phyloP scores from a whole-genome alignment of 2,797 vertebrate genomes.

The Carapus acus region DNA sequence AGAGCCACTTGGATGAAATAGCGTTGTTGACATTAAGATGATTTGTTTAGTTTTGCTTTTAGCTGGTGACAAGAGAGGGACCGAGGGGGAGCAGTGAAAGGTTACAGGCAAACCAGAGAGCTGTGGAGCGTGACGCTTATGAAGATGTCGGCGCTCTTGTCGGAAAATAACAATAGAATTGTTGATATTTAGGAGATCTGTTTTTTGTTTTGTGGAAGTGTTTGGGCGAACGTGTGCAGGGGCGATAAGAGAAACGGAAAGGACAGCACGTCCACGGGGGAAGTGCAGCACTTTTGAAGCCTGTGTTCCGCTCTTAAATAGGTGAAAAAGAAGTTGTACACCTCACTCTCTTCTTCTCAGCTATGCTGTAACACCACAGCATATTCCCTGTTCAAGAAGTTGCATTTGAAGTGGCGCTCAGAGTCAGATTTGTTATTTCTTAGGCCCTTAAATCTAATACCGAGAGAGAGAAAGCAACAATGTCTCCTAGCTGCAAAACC shows the following conservation, averaged over 20 bases:
- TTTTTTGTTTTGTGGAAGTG: background rate
- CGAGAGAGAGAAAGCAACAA: no score
- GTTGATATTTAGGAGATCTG: constrained; percentile 18
- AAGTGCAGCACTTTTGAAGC: background rate
- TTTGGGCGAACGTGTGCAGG: background rate
- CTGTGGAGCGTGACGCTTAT: constrained; percentile 21
- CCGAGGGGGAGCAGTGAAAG: constrained; percentile 34
- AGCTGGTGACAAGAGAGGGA: constrained; percentile 36
- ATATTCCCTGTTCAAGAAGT: background rate
- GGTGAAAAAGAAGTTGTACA: background rate
- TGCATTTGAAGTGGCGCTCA: no score
- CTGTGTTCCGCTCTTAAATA: background rate
- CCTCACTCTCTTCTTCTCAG: background rate
- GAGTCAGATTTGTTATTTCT: no score
- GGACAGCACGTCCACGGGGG: background rate
- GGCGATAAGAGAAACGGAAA: background rate
- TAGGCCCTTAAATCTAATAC: no score
- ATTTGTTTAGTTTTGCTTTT: constrained; percentile 53
- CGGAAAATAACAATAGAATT: constrained; percentile 11
- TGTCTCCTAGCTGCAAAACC: no score
- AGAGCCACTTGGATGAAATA: constrained; percentile 35
- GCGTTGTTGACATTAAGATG: constrained; percentile 49
- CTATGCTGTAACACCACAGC: background rate
- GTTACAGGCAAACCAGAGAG: constrained; percentile 30
- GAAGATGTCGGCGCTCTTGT: constrained; percentile 14